Evolutionary conservation across 2,113 vertebrate species (phyloP).

Genomic region (Oreochromis tanganicae): DNA sequence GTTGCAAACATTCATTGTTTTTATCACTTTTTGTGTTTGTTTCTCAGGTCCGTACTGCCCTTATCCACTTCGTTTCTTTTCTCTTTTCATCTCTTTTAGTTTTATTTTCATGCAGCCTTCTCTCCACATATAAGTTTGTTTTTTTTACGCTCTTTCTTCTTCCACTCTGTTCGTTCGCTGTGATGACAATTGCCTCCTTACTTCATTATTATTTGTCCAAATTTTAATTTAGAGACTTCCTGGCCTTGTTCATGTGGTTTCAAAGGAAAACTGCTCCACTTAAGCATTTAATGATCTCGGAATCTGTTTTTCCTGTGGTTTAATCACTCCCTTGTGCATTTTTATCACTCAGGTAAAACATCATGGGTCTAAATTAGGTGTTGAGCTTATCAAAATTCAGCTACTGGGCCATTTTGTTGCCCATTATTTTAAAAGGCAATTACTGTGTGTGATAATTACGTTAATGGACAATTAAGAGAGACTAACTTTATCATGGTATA

Average conservation of each 20-base stretch:
- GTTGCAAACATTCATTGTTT: neutral
- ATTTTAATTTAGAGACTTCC: constrained; percentile 22
- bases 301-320: constrained; percentile 15
- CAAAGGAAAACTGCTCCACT: neutral
- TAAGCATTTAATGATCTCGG: constrained; percentile 45
- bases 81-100: neutral
- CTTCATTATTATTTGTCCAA: neutral
- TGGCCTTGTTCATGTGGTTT: neutral
- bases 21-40: neutral
- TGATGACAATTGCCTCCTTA: neutral
- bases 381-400: constrained; percentile 50
- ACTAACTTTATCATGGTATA: constrained; percentile 49
- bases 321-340: constrained; percentile 41
- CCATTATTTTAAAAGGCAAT: constrained; percentile 65
- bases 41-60: neutral
- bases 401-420: constrained; percentile 31
- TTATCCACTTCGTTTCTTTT: neutral
- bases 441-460: constrained; percentile 55
- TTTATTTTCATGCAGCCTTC: neutral
- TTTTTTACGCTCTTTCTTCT: neutral
- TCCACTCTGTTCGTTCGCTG: neutral
- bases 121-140: neutral
- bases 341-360: constrained; percentile 58
- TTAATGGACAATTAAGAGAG: constrained; percentile 55
- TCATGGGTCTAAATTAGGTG: constrained; percentile 45